Base-by-base conservation (phyloP, 2,113 vertebrate genomes). In the Rhizomys pruinosus region DNA sequence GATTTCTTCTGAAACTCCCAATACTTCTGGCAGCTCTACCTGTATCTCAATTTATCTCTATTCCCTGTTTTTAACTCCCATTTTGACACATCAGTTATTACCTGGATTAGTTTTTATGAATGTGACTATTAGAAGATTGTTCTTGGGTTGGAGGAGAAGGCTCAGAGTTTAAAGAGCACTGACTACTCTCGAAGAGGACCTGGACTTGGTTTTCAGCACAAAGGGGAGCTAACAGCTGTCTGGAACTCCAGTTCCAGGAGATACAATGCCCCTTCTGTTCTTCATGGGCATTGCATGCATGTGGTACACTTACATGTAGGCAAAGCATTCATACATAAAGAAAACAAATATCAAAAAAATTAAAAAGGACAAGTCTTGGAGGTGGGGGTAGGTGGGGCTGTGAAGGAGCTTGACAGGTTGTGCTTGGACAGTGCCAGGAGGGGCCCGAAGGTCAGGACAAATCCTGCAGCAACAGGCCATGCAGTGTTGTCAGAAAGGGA, bases 401-500 rank as follows among this genome's bases (percentile, higher is more conserved):
- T 34, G 73, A 93, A 32, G 12, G 29, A 71, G 23, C 44, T 59
- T 25, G 55, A 79, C 86, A n/a, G 3, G 55, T 71, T 87, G 25
- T 72, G 10, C 68, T 29, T 78, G 59, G 64, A 61, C 52, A 82
- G 3, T 85, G 42, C 16, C 16, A 57, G 37, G 25, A 32, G 17
- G 85, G 39, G 20, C 69, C 84, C 73, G 5, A 66, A 63, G n/a
- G 29, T 71, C 71, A 55, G 42, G 73, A 88, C 20, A 0, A 27
- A 32, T 71, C 22, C 47, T 27, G 15, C 4, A 23, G 7, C 84
- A 37, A 15, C 61, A 78, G 64, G 61, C 22, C 7, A n/a, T n/a
- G n/a, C n/a, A n/a, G n/a, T 79, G 12, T 90, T 91, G 10, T 76
- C 76, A 88, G 84, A 44, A 92, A 81, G 61, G 34, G 44, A 77